These are phyloP conservation scores for Rhinogobius similis DNA, from an alignment of 2,113 vertebrate species.

Conservation along the genomic window DNA sequence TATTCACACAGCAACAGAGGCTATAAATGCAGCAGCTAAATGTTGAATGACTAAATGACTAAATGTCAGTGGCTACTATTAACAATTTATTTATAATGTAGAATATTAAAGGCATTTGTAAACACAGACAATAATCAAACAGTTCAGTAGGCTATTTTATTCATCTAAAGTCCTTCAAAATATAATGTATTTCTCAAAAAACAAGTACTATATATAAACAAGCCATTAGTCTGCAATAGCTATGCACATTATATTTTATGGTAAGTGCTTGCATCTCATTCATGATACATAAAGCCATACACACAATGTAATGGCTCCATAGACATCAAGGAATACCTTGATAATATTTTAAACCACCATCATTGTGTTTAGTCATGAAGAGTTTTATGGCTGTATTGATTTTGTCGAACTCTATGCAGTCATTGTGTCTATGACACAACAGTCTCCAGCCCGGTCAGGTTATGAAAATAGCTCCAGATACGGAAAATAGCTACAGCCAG, in stretches of 20 bases:
- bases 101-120: background rate
- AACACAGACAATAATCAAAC: background rate
- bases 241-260: conserved; percentile 19
- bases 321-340: background rate
- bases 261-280: background rate
- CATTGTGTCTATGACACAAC: background rate
- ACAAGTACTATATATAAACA: background rate
- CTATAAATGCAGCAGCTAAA: background rate
- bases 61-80: background rate
- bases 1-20: no score
- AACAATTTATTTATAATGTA: background rate
- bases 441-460: no score
- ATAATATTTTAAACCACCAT: background rate
- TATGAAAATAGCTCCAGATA: no score
- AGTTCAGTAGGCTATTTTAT: conserved; percentile 10
- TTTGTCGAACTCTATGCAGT: background rate
- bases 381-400: background rate
- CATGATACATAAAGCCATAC: background rate
- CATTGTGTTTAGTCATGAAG: background rate
- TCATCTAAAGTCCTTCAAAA: no score
- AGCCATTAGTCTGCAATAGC: background rate
- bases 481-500: no score
- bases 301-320: background rate
- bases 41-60: no score
- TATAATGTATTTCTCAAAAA: no score